Evolutionary conservation across 2,113 vertebrate genomes (phyloP).

Genomic region (Boulengerochromis microlepis): DNA sequence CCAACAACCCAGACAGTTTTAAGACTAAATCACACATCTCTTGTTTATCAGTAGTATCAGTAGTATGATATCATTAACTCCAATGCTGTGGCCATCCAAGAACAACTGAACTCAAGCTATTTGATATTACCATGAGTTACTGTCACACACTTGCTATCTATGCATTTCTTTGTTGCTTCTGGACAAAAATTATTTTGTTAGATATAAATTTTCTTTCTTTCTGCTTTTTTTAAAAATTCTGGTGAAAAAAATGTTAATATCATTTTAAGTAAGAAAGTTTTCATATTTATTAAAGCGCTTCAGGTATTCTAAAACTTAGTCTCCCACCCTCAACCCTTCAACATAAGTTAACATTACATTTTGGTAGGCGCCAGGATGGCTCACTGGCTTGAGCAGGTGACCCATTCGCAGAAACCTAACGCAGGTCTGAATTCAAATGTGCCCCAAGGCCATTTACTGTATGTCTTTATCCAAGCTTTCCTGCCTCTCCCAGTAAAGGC

Average conservation of each 20-base stretch:
- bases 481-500: not conserved
- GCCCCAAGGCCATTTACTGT: not conserved
- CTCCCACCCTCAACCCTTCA: not conserved
- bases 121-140: not conserved
- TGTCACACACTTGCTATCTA: not conserved
- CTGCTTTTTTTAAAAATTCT: fast-evolving
- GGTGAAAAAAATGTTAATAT: not conserved
- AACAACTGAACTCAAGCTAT: not conserved
- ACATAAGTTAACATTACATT: not conserved
- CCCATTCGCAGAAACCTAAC: not conserved
- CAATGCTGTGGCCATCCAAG: not conserved
- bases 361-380: not conserved
- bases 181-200: fast-evolving
- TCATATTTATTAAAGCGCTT: not conserved
- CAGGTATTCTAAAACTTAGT: not conserved
- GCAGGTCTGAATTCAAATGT: not conserved
- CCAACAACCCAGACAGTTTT: not conserved
- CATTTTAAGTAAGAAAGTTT: not conserved
- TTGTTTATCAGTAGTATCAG: not conserved
- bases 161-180: not conserved
- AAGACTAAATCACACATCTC: not conserved
- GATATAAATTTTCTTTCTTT: not conserved
- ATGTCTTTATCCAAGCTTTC: not conserved
- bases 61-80: not conserved
- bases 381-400: not conserved